Evolutionary conservation across 2,113 vertebrate species (phyloP), one percentile per base, ranked within the genome.

Genomic region (Parus major): DNA sequence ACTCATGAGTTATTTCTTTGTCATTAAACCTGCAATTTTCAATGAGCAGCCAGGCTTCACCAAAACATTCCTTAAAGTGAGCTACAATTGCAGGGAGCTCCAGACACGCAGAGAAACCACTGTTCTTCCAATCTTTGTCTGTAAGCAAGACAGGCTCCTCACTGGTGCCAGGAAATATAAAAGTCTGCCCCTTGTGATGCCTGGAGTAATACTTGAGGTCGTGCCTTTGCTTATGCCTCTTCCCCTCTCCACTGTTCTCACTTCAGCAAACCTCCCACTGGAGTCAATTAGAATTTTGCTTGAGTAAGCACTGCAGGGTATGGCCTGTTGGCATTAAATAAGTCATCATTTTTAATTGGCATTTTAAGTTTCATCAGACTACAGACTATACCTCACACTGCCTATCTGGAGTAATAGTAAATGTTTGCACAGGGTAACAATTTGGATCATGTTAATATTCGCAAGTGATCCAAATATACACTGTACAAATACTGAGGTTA

Each of bases 321-420:
- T 71, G 64, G 79, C 88, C 93, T 93, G 71, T 68, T 97, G 93
- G 90, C 95, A 95, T 97, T 97, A 97, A 98, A 95, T 96, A 97
- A 98, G 93, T 97, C 95, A 96, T 98, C 97, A 96, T 96, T 97
- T 97, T 97, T 97, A 98, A 98, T 96, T 97, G 97, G 78, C 81
- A 97, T 95, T 97, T 97, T 94, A 97, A 97, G 94, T 96, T 96
- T 92, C 72, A 64, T 95, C 95, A 96, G 92, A 95, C 84, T 59
- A 47, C 65, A 72, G 87, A 72, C 55, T 78, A 35, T 31, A 96
- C 60, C 90, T 95, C 86, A 91, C 64, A 87, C 19, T 82, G 94
- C 88, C 80, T 96, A 42, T 42, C 42, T 42, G 42, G 15, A 42
- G 42, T 42, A 42, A 42, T 84, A 85, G 83, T 92, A 96, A 96